These are phyloP conservation scores for Athene noctua DNA, from an alignment of 2,113 vertebrate species.

Conservation along the genomic window DNA sequence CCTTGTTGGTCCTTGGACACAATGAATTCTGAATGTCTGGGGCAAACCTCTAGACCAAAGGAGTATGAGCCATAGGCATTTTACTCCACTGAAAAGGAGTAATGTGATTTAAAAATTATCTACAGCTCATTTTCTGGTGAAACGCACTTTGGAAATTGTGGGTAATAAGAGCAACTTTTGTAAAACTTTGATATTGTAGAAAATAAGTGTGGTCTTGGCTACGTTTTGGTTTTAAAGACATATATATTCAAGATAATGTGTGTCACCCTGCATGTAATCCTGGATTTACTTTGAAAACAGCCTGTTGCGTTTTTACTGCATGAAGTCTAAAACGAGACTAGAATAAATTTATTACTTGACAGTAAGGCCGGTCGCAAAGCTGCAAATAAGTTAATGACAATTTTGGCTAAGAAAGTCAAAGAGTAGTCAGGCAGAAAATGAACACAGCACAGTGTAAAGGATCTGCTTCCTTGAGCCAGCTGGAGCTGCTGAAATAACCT, in stretches of 20 bases:
- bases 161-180: not conserved
- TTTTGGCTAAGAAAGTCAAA: slow-evolving; percentile 26
- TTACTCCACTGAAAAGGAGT: not conserved
- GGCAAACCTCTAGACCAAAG: not conserved
- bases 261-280: not conserved
- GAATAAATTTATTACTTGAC: slow-evolving; percentile 6
- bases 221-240: not conserved
- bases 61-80: not conserved
- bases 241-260: not conserved
- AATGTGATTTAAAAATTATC: not conserved
- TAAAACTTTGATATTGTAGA: not conserved
- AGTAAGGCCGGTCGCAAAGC: not conserved
- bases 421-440: slow-evolving; percentile 50
- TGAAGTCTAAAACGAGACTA: slow-evolving; percentile 4
- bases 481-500: not conserved
- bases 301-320: not conserved
- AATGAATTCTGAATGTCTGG: not conserved
- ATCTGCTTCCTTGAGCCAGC: not conserved
- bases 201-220: not conserved
- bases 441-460: not conserved
- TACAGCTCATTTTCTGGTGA: not conserved
- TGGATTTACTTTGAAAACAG: not conserved
- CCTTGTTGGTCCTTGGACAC: not conserved
- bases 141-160: not conserved
- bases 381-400: slow-evolving; percentile 50